These are phyloP conservation scores for Toxotes jaculatrix DNA, from an alignment of 2,113 vertebrate species.

Conservation along the genomic window DNA sequence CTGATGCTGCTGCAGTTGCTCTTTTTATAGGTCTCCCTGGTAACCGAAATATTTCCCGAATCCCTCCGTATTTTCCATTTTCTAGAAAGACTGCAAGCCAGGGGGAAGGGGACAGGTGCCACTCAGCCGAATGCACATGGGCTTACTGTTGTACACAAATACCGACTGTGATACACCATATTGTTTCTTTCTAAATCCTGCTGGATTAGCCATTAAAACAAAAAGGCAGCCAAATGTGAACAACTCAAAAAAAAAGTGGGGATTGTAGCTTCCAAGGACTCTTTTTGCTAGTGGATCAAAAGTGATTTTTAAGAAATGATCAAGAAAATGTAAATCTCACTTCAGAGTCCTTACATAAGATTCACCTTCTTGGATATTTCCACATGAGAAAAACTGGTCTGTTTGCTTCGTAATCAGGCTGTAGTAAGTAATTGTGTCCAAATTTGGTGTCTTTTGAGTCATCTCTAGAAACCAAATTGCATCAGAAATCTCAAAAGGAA, in stretches of 20 bases:
- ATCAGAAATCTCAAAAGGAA: conserved; percentile 24
- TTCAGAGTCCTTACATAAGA: conserved; percentile 31
- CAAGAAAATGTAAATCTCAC: conserved; percentile 46
- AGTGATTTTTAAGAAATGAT: conserved; percentile 52
- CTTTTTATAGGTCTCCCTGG: conserved; percentile 84
- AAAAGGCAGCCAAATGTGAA: conserved; percentile 74
- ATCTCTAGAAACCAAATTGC: conserved; percentile 26
- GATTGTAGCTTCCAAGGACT: conserved; percentile 55
- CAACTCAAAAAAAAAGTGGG: conserved; percentile 57
- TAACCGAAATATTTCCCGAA: conserved; percentile 79
- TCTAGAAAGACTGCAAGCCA: conserved; percentile 68
- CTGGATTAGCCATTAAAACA: conserved; percentile 76
- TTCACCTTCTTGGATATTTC: conserved; percentile 30
- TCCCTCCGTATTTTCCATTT: conserved; percentile 71
- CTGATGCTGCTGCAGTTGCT: conserved; percentile 82
- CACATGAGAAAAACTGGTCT: conserved; percentile 1
- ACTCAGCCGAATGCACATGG: conserved; percentile 77
- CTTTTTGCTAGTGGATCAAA: conserved; percentile 62
- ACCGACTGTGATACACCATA: conserved; percentile 76
- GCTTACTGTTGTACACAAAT: conserved; percentile 76
- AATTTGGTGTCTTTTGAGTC: conserved; percentile 14
- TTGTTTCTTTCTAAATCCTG: conserved; percentile 75
- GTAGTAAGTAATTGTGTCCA: background rate
- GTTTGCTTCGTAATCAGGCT: conserved; percentile 22
- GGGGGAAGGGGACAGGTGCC: conserved; percentile 77